Percentiles rank a stretch among this genome's conserved stretches.
phyloP scores from a whole-genome alignment of 2,888 invertebrate genomes.

The Philopedon plagiatum region DNA sequence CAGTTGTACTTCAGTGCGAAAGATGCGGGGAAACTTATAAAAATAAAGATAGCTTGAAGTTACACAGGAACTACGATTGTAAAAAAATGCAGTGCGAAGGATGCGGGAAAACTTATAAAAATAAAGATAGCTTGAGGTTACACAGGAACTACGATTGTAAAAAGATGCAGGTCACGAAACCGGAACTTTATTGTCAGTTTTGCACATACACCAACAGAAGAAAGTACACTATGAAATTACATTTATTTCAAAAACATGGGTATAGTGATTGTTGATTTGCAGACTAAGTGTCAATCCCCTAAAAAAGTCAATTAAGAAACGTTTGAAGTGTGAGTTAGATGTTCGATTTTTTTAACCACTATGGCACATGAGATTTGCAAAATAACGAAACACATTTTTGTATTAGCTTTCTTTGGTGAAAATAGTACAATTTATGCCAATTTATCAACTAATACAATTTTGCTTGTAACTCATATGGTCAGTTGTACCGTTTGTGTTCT shows the following conservation, averaged over 20 bases:
- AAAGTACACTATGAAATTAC: conserved; percentile 45
- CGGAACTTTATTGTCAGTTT: conserved; percentile 37
- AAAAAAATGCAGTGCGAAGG: conserved; percentile 32
- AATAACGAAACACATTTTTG: too few species aligned
- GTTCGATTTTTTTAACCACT: too few species aligned
- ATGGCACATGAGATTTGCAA: too few species aligned
- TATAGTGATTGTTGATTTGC: too few species aligned
- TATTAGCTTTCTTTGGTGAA: too few species aligned
- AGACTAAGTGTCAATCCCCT: too few species aligned
- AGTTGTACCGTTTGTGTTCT: too few species aligned
- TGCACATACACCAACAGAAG: conserved; percentile 4
- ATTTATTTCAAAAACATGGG: conserved; percentile 3
- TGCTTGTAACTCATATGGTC: too few species aligned
- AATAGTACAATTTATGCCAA: too few species aligned
- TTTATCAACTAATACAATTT: too few species aligned
- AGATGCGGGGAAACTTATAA: conserved; percentile 36
- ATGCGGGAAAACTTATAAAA: conserved; percentile 39
- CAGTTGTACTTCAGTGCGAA: neutral
- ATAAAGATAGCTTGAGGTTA: conserved; percentile 30
- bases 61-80: conserved; percentile 44
- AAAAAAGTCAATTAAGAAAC: neutral
- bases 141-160: conserved; percentile 45
- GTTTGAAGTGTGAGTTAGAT: too few species aligned
- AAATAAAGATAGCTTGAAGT: conserved; percentile 33
- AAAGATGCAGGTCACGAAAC: conserved; percentile 16